These are phyloP conservation scores for Nestor notabilis DNA, from an alignment of 2,113 vertebrate genomes.

Conservation along the genomic window DNA sequence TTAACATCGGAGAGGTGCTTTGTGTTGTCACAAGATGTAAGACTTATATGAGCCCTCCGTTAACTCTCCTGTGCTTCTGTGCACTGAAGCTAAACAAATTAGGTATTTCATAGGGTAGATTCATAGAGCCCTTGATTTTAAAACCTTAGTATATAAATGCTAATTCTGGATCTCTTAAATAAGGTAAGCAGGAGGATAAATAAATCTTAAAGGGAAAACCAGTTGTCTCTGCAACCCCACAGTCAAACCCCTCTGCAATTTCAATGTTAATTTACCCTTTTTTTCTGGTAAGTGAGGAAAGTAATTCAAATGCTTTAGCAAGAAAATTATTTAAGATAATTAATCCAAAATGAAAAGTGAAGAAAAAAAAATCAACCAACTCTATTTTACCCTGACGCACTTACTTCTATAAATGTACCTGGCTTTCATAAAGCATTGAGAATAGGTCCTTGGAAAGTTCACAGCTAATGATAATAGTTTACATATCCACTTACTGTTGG, in stretches of 20 bases:
- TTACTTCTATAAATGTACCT: not conserved
- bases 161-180: constrained; percentile 48
- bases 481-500: not conserved
- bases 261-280: not conserved
- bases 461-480: not conserved
- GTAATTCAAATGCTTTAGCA: not conserved
- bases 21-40: constrained; percentile 71
- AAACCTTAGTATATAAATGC: constrained; percentile 52
- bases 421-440: not conserved
- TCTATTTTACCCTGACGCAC: not conserved
- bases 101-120: constrained; percentile 60
- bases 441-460: not conserved
- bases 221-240: not conserved
- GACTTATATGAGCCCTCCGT: constrained; percentile 44
- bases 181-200: constrained; percentile 28
- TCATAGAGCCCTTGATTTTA: constrained; percentile 41
- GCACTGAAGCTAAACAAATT: constrained; percentile 68
- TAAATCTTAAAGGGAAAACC: constrained; percentile 23
- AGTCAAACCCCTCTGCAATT: not conserved
- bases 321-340: not conserved
- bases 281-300: not conserved
- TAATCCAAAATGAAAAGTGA: not conserved
- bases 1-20: constrained; percentile 56
- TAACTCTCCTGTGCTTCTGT: constrained; percentile 59
- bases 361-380: accelerated